Conservation (phyloP, 2,113 vertebrate species). For the Brienomyrus longianalis region DNA sequence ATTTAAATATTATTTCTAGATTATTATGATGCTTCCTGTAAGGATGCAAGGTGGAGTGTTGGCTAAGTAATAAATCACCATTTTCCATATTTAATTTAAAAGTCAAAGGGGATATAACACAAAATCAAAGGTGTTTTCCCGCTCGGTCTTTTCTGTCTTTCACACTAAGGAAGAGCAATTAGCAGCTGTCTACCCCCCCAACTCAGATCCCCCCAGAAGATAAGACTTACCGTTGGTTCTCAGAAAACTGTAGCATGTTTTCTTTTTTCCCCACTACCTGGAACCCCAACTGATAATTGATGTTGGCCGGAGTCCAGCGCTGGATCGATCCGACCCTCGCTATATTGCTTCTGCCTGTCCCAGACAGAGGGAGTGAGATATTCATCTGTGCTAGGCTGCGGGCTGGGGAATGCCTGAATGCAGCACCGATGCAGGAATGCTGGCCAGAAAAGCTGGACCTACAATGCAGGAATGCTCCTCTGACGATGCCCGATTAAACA, state of each 20-base stretch:
- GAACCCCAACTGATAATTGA: conserved; percentile 20
- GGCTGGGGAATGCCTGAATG: conserved; percentile 21
- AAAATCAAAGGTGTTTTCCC: not conserved
- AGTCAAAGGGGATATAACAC: not conserved
- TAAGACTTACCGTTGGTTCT: not conserved
- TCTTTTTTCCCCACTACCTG: conserved; percentile 23
- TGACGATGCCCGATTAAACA: conserved; percentile 8
- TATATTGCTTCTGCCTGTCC: conserved; percentile 27
- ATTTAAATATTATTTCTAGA: not conserved
- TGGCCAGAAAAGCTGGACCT: conserved; percentile 11
- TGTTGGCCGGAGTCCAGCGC: conserved; percentile 28
- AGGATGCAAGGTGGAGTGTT: not conserved
- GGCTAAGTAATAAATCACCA: not conserved
- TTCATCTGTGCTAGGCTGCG: conserved; percentile 31
- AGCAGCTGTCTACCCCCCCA: not conserved
- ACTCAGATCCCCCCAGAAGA: not conserved
- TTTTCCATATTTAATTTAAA: not conserved
- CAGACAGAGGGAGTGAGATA: conserved; percentile 28
- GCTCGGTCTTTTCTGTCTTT: not conserved
- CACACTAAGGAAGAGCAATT: conserved; percentile 2
- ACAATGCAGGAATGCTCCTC: conserved; percentile 18
- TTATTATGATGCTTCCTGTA: not conserved
- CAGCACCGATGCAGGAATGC: conserved; percentile 5
- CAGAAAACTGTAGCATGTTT: not conserved
- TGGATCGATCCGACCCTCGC: conserved; percentile 28